phyloP scores from a whole-genome alignment of 2,888 invertebrate species.

The Shargacucullia verbasci region DNA sequence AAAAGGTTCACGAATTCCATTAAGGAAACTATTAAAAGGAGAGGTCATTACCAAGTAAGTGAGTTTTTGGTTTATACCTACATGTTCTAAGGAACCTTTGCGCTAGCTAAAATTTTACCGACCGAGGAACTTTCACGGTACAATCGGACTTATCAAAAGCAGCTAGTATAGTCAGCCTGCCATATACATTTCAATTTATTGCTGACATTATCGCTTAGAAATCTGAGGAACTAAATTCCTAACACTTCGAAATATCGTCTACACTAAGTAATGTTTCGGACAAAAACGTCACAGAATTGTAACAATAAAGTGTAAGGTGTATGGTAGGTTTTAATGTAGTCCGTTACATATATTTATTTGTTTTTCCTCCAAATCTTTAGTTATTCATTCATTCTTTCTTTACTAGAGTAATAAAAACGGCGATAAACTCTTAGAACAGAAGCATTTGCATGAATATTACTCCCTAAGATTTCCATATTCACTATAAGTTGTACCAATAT shows the following conservation, averaged over 20 bases:
- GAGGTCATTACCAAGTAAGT: conserved; percentile 54
- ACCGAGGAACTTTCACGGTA: conserved; percentile 23
- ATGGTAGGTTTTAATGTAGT: conserved; percentile 27
- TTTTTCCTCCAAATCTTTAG: conserved; percentile 28
- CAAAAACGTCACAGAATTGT: conserved; percentile 6
- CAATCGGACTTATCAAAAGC: conserved; percentile 20
- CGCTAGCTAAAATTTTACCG: conserved; percentile 38
- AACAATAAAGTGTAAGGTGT: conserved; percentile 32
- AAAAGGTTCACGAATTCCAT: conserved; percentile 50
- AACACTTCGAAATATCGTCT: conserved; percentile 25
- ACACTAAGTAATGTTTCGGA: conserved; percentile 13
- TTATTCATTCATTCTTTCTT: conserved; percentile 35
- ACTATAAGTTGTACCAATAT: conserved; percentile 43
- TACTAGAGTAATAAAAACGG: conserved; percentile 29
- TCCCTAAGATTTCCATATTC: conserved; percentile 42
- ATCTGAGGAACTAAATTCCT: conserved; percentile 24
- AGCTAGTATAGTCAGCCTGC: conserved; percentile 11
- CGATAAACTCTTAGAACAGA: conserved; percentile 42
- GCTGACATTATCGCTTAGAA: conserved; percentile 30
- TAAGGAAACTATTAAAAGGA: conserved; percentile 51
- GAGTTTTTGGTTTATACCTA: conserved; percentile 44
- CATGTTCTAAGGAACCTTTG: conserved; percentile 31
- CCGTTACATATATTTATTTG: conserved; percentile 36
- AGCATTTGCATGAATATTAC: conserved; percentile 48
- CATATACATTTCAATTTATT: conserved; percentile 43